These are phyloP conservation scores for Drosophila fuyamai DNA, from an alignment of 1,140 invertebrate species.

Conservation along the genomic window DNA sequence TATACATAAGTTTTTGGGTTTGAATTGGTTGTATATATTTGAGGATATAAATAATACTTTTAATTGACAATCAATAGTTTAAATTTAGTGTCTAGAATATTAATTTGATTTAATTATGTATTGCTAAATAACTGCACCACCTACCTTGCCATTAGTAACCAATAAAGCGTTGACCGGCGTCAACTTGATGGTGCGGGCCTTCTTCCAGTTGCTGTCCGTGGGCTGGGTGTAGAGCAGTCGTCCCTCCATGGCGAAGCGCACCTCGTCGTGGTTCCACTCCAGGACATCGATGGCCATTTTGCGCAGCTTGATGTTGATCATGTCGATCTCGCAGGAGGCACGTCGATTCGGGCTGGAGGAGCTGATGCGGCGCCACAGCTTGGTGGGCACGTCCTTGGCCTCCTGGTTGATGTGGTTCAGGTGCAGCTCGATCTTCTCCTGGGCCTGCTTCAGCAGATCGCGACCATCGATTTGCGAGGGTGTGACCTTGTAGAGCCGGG, in stretches of 20 bases:
- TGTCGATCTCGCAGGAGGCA: slow-evolving; percentile 91
- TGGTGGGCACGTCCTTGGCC: slow-evolving; percentile 95
- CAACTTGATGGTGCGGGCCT: slow-evolving; percentile 94
- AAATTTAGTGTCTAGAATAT: too few species aligned
- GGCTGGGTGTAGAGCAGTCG: slow-evolving; percentile 93
- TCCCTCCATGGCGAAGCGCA: slow-evolving; percentile 94
- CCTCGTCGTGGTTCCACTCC: slow-evolving; percentile 96
- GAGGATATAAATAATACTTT: too few species aligned
- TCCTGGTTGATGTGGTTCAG: slow-evolving; percentile 98
- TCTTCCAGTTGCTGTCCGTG: slow-evolving; percentile 95
- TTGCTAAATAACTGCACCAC: neutral
- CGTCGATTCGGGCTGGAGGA: slow-evolving; percentile 90
- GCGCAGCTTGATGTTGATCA: slow-evolving; percentile 93
- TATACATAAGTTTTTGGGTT: too few species aligned
- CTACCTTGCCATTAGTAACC: slow-evolving; percentile 94
- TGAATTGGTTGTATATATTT: too few species aligned
- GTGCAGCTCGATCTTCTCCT: slow-evolving; percentile 96
- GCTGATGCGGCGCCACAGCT: slow-evolving; percentile 94
- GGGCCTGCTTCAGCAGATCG: slow-evolving; percentile 92
- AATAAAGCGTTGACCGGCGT: slow-evolving; percentile 94
- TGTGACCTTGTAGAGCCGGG: slow-evolving; percentile 96
- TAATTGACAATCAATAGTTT: too few species aligned
- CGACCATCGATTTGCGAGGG: slow-evolving; percentile 91
- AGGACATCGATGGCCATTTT: slow-evolving; percentile 97
- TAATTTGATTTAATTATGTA: neutral